Percentiles rank a stretch among this genome's conserved stretches.
Conservation (phyloP, 1,140 invertebrate genomes). For the Bradysia coprophila region DNA sequence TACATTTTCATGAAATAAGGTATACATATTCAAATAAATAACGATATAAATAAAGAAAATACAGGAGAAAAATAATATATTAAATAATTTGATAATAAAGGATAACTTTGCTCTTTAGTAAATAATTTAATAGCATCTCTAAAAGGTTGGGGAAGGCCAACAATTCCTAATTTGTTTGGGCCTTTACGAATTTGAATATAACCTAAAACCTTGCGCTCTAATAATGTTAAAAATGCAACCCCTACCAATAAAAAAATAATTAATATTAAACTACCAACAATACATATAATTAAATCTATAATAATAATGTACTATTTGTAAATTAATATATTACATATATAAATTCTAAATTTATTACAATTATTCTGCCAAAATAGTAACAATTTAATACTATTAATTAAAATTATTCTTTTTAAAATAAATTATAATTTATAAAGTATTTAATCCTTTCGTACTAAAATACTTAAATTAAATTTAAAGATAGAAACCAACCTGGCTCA, state of each 20-base stretch:
- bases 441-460: constrained; percentile 48
- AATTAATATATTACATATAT: constrained; percentile 28
- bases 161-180: constrained; percentile 40
- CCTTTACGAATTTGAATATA: constrained; percentile 50
- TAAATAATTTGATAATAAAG: constrained; percentile 27
- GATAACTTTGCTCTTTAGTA: constrained; percentile 32
- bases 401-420: constrained; percentile 22
- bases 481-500: constrained; percentile 60
- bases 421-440: constrained; percentile 22
- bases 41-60: constrained; percentile 30
- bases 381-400: constrained; percentile 23
- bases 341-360: constrained; percentile 42
- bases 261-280: constrained; percentile 26
- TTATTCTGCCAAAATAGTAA: constrained; percentile 41
- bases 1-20: constrained; percentile 24
- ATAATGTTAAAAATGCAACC: constrained; percentile 44
- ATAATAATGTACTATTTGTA: constrained; percentile 29
- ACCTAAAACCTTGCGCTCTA: constrained; percentile 45
- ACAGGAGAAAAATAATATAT: constrained; percentile 35
- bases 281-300: constrained; percentile 24
- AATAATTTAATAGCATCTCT: constrained; percentile 46
- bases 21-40: constrained; percentile 30
- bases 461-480: constrained; percentile 28
- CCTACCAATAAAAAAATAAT: constrained; percentile 32
- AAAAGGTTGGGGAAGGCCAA: constrained; percentile 43